Evolutionary conservation across 2,888 invertebrate species (phyloP), one percentile per base, ranked within the genome.

Genomic region (Nemotelus nigrinus): DNA sequence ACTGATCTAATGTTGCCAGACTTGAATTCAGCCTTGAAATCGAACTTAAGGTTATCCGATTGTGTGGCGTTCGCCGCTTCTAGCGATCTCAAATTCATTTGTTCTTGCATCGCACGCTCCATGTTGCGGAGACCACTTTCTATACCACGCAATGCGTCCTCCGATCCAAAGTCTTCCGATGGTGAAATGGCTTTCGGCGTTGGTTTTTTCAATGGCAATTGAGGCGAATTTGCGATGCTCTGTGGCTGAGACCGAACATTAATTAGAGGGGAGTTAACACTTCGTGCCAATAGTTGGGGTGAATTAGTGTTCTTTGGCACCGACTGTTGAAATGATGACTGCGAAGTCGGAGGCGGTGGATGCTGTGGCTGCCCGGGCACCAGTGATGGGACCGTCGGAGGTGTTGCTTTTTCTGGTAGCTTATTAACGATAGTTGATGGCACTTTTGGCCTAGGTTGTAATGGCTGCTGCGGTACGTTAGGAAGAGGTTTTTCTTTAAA

Each of bases 51-150:
- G 10, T 65, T 75, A 50, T 81, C 78, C 55, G 80, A 68, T 2
- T 77, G 81, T 2, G 81, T 79, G 1, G 77, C 81, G 2, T 80
- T 83, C 2, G 84, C 84, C 0, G 84, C 85, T 81, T 87, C 87
- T 77, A 86, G 80, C 47, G 84, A 85, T 39, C 87, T 82, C 58
- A 87, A 77, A 79, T 85, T 87, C 84, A 87, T 86, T 82, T 87
- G 87, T 79, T 87, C 87, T 81, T 87, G 86, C 87, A 87, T 87
- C 76, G 87, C 87, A 41, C 87, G 84, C 79, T 87, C 87, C 87
- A 87, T 87, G 78, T 87, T 87, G 41, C 87, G 84, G 39, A 87
- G 81, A 2, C 87, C 87, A 76, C 87, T 87, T 78, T 87, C 87
- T 39, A 87, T 87, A 65, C 87, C 87, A 0, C 87, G 84, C 65